Evolutionary conservation across 2,113 vertebrate genomes (phyloP).

Genomic region (Tetrax tetrax): DNA sequence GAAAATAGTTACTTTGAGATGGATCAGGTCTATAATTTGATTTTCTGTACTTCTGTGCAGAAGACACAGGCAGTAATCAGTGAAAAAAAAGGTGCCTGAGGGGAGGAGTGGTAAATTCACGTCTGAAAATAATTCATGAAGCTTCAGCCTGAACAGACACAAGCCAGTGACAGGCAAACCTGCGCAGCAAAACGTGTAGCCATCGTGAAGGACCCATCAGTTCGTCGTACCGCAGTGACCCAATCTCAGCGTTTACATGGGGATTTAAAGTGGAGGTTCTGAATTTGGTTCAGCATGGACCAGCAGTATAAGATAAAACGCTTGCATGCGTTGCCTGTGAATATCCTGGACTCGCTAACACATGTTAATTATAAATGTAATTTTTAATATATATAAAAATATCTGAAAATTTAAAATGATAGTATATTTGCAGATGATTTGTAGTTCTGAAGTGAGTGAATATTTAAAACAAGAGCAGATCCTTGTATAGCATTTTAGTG

Average conservation of each 20-base stretch:
- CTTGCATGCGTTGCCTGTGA: neutral
- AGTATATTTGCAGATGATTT: neutral
- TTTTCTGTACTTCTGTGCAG: neutral
- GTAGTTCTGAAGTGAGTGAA: neutral
- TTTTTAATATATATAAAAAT: neutral
- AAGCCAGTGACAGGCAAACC: neutral
- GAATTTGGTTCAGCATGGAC: fast-evolving
- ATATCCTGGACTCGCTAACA: neutral
- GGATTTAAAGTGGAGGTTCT: neutral
- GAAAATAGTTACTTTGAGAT: neutral
- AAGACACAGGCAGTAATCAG: neutral
- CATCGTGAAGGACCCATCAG: neutral
- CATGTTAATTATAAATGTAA: neutral
- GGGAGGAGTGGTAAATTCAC: neutral
- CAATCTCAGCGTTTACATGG: neutral
- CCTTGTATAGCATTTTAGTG: neutral
- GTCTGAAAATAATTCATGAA: neutral
- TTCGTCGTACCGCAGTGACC: neutral
- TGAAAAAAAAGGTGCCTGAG: neutral
- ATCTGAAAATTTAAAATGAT: neutral
- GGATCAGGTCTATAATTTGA: neutral
- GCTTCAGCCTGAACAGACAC: neutral
- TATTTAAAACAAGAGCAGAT: neutral
- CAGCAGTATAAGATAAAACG: neutral
- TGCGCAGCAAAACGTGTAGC: neutral